Conservation (phyloP, 2,888 invertebrate species). For the Plagiodera versicolora region DNA sequence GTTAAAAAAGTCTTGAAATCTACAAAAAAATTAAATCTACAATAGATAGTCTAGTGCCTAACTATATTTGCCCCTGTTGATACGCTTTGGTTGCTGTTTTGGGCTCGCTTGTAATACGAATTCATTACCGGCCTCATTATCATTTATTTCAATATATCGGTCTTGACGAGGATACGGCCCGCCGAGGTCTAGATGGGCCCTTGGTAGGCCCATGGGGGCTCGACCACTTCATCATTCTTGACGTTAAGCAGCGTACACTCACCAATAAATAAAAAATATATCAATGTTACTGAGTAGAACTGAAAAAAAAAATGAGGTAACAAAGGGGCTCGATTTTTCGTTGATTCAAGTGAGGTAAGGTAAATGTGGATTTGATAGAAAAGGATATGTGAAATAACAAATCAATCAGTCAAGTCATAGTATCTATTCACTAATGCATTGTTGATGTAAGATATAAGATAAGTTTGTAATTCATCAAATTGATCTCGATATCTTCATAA, state of each 20-base stretch:
- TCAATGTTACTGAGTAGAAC: neutral
- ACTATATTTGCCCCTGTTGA: neutral
- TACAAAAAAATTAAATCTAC: too few species aligned
- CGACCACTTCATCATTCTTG: slow-evolving; percentile 14
- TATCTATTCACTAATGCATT: too few species aligned
- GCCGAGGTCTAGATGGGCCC: slow-evolving; percentile 3
- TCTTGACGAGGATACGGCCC: slow-evolving; percentile 7
- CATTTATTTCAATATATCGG: slow-evolving; percentile 41
- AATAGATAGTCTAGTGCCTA: too few species aligned
- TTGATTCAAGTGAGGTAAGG: too few species aligned
- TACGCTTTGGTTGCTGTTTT: slow-evolving; percentile 30
- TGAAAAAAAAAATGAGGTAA: neutral
- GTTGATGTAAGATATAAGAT: too few species aligned
- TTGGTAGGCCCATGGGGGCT: slow-evolving; percentile 10
- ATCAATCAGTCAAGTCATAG: too few species aligned
- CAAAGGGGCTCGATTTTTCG: too few species aligned
- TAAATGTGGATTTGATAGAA: too few species aligned
- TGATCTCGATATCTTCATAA: too few species aligned
- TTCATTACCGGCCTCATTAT: slow-evolving; percentile 42
- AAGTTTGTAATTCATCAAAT: too few species aligned
- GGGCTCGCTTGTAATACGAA: slow-evolving; percentile 38
- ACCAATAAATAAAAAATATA: slow-evolving; percentile 1
- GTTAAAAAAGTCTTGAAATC: too few species aligned
- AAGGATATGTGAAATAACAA: too few species aligned
- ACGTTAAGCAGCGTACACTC: slow-evolving; percentile 13